Conservation (phyloP, 2,888 invertebrate genomes). For the Lepidocyrtinus sp. region DNA sequence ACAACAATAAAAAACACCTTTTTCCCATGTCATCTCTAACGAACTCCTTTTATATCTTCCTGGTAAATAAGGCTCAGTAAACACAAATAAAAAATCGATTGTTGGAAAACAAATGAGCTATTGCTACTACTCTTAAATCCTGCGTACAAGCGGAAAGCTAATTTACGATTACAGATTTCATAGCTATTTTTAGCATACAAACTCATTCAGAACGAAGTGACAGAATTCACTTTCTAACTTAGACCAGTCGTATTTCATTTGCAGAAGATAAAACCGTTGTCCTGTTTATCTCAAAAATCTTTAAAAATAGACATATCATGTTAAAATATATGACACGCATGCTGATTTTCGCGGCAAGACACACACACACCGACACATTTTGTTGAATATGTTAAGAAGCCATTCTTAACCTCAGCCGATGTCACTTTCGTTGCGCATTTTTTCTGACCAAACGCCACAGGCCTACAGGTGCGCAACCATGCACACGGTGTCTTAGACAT, state of each 20-base stretch:
- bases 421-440: too few species aligned
- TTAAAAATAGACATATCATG: conserved; percentile 44
- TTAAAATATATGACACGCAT: conserved; percentile 46
- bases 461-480: too few species aligned
- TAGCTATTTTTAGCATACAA: neutral
- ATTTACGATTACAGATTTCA: neutral
- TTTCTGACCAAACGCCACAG: too few species aligned
- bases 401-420: too few species aligned
- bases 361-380: too few species aligned
- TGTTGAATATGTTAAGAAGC: too few species aligned
- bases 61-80: neutral
- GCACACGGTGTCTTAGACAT: too few species aligned
- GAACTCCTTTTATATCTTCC: neutral
- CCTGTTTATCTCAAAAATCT: conserved; percentile 49
- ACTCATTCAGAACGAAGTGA: neutral
- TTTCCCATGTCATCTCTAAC: neutral
- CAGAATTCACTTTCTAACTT: neutral
- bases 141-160: neutral
- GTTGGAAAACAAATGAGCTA: neutral
- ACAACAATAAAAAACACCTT: neutral
- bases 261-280: conserved; percentile 28
- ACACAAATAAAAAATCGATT: neutral
- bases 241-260: neutral
- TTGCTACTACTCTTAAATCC: neutral
- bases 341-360: conserved; percentile 41